A percentile compares a stretch with the other conserved stretches of the same genome.
Conservation (phyloP, 2,797 vertebrate species). For the Lerista edwardsae region DNA sequence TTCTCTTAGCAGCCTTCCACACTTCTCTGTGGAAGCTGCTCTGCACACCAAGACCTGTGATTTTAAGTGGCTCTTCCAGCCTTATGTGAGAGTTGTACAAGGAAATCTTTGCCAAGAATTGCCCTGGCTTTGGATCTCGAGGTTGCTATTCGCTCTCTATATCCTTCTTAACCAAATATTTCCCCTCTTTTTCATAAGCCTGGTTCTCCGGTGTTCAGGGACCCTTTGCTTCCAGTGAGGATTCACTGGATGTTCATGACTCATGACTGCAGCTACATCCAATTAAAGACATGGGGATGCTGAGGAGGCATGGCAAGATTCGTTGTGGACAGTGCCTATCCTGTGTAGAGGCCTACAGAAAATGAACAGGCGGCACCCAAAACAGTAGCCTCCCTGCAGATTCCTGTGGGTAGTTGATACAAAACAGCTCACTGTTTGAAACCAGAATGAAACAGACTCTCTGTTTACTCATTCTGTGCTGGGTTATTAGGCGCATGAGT, state of each 20-base stretch:
- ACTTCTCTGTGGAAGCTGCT: not conserved
- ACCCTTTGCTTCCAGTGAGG: not conserved
- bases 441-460: conserved; percentile 25
- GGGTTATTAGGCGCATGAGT: conserved; percentile 32
- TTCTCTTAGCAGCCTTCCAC: not conserved
- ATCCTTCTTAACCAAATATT: not conserved
- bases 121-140: not conserved
- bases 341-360: not conserved
- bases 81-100: not conserved
- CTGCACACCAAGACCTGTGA: not conserved
- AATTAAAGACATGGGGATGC: not conserved
- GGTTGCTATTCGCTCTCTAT: not conserved
- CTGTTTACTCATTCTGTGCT: conserved; percentile 22
- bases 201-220: not conserved
- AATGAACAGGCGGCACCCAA: conserved; percentile 30
- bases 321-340: conserved; percentile 3
- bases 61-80: not conserved
- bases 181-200: not conserved
- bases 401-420: conserved; percentile 26
- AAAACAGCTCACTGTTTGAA: conserved; percentile 32
- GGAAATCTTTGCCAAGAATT: not conserved
- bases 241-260: not conserved
- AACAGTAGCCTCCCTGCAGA: conserved; percentile 19
- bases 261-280: not conserved
- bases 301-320: not conserved